Evolutionary conservation across 1,140 invertebrate species (phyloP).

Genomic region (Goniozus legneri): DNA sequence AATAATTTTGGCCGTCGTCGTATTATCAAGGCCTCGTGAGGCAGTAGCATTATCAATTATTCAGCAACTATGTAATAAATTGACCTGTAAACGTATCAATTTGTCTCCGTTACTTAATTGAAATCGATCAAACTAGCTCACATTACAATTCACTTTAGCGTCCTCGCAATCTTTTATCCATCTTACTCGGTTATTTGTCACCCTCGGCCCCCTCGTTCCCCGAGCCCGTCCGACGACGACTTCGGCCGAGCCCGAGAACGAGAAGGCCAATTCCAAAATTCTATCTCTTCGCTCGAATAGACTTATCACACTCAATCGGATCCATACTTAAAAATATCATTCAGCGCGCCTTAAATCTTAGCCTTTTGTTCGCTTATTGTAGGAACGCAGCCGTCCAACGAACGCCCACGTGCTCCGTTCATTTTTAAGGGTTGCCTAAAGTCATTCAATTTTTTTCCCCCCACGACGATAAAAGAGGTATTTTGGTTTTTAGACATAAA

Average conservation of each 20-base stretch:
- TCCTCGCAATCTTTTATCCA: background rate
- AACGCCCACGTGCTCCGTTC: too few species aligned
- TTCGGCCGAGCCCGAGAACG: too few species aligned
- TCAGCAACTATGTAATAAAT: conserved; percentile 36
- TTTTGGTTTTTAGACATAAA: too few species aligned
- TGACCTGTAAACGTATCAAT: conserved; percentile 31
- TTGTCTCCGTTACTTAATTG: background rate
- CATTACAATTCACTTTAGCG: conserved; percentile 2
- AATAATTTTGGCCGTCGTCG: conserved; percentile 34
- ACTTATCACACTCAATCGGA: background rate
- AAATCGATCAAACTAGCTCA: conserved; percentile 6
- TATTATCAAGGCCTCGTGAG: conserved; percentile 51
- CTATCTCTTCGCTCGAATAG: background rate
- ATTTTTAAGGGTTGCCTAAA: too few species aligned
- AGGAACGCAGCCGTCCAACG: conserved; percentile 10
- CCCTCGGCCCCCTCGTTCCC: background rate
- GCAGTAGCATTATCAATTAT: conserved; percentile 44
- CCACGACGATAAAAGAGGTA: too few species aligned
- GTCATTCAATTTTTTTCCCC: too few species aligned
- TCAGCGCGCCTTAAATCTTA: conserved; percentile 13
- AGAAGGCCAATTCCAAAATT: too few species aligned
- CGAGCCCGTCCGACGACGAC: too few species aligned
- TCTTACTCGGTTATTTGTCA: background rate
- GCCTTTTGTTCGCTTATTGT: conserved; percentile 22
- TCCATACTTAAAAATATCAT: conserved; percentile 1